These are phyloP conservation scores for Caenorhabditis sp. DNA, from an alignment of 2,888 invertebrate genomes.

Conservation along the genomic window DNA sequence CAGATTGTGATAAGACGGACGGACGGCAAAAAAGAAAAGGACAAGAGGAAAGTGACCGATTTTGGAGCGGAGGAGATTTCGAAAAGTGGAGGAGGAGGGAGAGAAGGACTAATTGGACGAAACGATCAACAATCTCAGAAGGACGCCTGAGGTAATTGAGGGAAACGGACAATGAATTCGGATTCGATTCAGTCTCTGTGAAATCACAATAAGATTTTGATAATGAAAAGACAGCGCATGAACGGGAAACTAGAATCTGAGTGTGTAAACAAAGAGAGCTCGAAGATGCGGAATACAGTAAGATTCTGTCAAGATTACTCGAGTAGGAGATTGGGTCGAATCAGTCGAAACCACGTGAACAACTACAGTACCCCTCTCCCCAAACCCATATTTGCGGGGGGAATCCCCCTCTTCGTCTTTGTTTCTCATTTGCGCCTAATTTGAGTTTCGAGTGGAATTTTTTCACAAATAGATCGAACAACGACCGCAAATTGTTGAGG, in stretches of 20 bases:
- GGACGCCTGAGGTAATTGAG: not conserved
- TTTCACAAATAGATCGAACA: constrained; percentile 44
- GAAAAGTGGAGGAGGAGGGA: constrained; percentile 4
- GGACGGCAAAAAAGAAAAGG: constrained; percentile 7
- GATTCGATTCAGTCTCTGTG: not conserved
- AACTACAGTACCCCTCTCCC: too few species aligned
- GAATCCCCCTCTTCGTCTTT: not conserved
- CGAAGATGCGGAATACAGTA: too few species aligned
- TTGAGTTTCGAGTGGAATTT: constrained; percentile 18
- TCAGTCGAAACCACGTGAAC: too few species aligned
- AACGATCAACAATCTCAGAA: constrained; percentile 12
- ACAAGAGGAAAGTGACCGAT: constrained; percentile 17
- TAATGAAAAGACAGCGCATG: too few species aligned
- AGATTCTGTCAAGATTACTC: too few species aligned
- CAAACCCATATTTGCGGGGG: too few species aligned
- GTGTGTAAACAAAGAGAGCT: too few species aligned
- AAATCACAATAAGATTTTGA: too few species aligned
- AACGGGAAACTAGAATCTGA: too few species aligned
- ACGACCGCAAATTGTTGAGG: constrained; percentile 32
- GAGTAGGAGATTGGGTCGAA: too few species aligned
- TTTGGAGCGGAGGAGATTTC: constrained; percentile 2
- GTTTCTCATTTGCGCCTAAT: too few species aligned
- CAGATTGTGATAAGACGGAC: constrained; percentile 29
- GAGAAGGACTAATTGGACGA: constrained; percentile 28
- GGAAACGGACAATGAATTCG: not conserved